Evolutionary conservation across 2,797 vertebrate species (phyloP).

Genomic region (Fundulus diaphanus): DNA sequence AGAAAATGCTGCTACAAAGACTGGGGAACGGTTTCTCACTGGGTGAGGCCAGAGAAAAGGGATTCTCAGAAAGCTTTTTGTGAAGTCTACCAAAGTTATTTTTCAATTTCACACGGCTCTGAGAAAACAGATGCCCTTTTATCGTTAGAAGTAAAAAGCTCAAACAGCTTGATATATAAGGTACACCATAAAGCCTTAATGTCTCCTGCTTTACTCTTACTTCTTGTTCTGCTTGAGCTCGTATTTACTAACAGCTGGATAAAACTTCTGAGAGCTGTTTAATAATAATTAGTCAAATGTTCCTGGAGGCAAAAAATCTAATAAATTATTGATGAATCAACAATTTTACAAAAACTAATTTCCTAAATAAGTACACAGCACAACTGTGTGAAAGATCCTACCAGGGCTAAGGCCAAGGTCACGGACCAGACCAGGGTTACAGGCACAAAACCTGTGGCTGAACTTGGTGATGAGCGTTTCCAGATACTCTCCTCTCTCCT

Average conservation of each 20-base stretch:
- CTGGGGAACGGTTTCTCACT: too few species aligned
- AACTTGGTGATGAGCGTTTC: constrained; percentile 99
- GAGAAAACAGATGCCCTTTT: not conserved
- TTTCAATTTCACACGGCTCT: too few species aligned
- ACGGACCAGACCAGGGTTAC: constrained; percentile 91
- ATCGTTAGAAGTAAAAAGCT: not conserved
- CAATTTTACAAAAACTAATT: not conserved
- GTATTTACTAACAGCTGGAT: not conserved
- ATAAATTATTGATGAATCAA: not conserved
- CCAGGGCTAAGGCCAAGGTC: constrained; percentile 97
- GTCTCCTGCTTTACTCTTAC: not conserved
- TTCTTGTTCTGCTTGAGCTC: not conserved
- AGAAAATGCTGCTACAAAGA: too few species aligned
- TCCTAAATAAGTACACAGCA: not conserved
- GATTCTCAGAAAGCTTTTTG: too few species aligned
- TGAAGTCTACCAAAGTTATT: too few species aligned
- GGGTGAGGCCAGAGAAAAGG: too few species aligned
- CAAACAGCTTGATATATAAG: not conserved
- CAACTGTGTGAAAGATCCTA: constrained; percentile 70
- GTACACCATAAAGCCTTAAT: too few species aligned
- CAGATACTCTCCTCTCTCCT: constrained; percentile 97
- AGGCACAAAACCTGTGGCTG: constrained; percentile 96
- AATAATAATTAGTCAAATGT: not conserved
- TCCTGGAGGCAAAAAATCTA: not conserved
- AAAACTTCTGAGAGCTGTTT: not conserved